Conservation (phyloP, 2,888 invertebrate genomes). For the Diloba caeruleocephala region DNA sequence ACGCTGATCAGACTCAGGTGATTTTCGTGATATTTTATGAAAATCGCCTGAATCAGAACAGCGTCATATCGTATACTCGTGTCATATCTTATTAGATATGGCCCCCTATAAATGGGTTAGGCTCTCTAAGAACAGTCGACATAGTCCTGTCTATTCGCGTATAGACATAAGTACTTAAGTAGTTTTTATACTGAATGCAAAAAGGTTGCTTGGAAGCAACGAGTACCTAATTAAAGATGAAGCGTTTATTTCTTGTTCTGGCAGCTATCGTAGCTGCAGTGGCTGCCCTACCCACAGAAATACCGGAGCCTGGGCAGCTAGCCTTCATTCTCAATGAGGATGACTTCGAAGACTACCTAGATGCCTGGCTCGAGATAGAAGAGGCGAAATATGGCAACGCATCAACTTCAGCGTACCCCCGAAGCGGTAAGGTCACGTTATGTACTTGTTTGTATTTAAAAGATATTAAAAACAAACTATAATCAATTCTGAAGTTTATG, state of each 20-base stretch:
- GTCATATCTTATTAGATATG: slow-evolving; percentile 11
- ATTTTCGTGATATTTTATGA: slow-evolving; percentile 1
- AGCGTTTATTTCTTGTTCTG: slow-evolving; percentile 48
- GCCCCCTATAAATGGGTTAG: neutral
- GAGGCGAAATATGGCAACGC: slow-evolving; percentile 62
- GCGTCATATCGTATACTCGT: slow-evolving; percentile 2
- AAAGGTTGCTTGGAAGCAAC: neutral
- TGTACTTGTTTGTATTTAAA: too few relatives aligned
- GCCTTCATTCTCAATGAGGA: slow-evolving; percentile 75
- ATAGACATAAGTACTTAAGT: neutral
- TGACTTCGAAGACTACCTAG: slow-evolving; percentile 80
- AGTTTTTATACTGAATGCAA: neutral
- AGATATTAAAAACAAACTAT: too few relatives aligned
- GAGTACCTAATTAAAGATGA: slow-evolving; percentile 13
- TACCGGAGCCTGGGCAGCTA: slow-evolving; percentile 72
- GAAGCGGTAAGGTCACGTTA: slow-evolving; percentile 68
- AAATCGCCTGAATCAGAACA: slow-evolving; percentile 10
- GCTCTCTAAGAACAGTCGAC: neutral
- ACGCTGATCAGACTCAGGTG: slow-evolving; percentile 2
- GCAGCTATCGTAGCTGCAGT: slow-evolving; percentile 52
- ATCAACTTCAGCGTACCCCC: slow-evolving; percentile 42
- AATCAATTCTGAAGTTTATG: too few relatives aligned
- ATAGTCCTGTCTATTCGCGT: neutral
- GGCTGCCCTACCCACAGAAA: slow-evolving; percentile 53
- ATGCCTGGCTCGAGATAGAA: slow-evolving; percentile 72